Base-by-base conservation (phyloP, 2,888 invertebrate genomes). In the Siphlonurus alternatus region DNA sequence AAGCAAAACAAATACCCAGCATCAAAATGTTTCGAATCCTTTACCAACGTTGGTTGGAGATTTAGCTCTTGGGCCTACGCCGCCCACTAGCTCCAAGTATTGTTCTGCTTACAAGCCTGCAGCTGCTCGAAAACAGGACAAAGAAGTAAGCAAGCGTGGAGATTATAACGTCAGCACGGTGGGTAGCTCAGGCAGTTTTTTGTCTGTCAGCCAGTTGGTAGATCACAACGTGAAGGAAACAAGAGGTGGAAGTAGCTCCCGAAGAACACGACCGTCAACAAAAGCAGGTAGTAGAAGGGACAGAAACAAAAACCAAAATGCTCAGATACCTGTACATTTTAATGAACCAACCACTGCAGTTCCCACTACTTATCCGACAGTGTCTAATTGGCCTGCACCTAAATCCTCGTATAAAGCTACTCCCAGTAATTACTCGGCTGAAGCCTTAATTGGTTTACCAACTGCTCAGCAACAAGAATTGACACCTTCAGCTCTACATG, bases 191-290 rank as follows among this genome's bases (percentile, higher is more conserved):
- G 75, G 75, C 25, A 79, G 78, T 63, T 83, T 84, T 66, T 71
- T 84, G 7, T 83, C 83, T 0, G 83, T 84, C 0, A 84, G 83
- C 71, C 83, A 83, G 66, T 71, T 84, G n/a, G 83, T 84, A 1
- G 83, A 73, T 66, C 80, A 67, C 79, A 77, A 53, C 23, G 38
- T 25, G 20, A 65, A 65, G 59, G 62, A 62, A 15, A 22, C 60
- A 20, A 38, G 38, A 38, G 38, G 38, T 10, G 38, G 38, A 10
- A 10, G 7, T 38, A 38, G 38, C 15, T 38, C 38, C 15, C 5
- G 38, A 38, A 5, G 38, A 10, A 38, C 38, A 38, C 38, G 38
- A 10, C 38, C 38, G 15, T 10, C 38, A 10, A 10, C 38, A 10
- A 38, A 38, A 38, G 38, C 38, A 10, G 38, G 7, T 10, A 38